Conservation (phyloP, 2,888 invertebrate species). For the Globia sparganii region DNA sequence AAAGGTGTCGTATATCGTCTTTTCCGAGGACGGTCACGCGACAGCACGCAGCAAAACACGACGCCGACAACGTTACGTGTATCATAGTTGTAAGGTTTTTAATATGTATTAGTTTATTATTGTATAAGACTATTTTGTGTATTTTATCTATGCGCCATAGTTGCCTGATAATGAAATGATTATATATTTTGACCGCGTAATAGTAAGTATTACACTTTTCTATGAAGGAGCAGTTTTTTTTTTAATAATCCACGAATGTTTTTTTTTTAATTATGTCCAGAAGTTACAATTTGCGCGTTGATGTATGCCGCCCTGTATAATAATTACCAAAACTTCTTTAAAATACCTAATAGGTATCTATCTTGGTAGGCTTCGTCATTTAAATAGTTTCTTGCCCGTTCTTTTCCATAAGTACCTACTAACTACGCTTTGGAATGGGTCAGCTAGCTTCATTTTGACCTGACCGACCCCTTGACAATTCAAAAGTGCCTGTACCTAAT, state of each 20-base stretch:
- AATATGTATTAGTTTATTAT: too few relatives aligned
- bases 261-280: too few relatives aligned
- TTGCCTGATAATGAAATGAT: too few relatives aligned
- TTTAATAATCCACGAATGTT: not conserved
- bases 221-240: not conserved
- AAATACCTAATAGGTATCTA: not conserved
- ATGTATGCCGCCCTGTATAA: not conserved
- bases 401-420: not conserved
- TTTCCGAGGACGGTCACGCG: too few relatives aligned
- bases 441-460: too few relatives aligned
- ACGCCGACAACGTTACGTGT: too few relatives aligned
- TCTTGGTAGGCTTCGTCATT: not conserved
- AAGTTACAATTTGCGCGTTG: not conserved
- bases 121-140: too few relatives aligned
- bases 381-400: not conserved
- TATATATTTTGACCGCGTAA: not conserved
- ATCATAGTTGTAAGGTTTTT: too few relatives aligned
- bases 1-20: too few relatives aligned
- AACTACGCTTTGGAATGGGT: not conserved
- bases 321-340: not conserved
- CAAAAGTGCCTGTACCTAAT: not conserved
- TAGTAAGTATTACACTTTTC: not conserved
- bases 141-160: too few relatives aligned
- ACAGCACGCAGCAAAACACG: too few relatives aligned
- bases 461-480: too few relatives aligned